Base-by-base conservation (phyloP, 2,797 vertebrate genomes). In the Xiphophorus birchmanni region DNA sequence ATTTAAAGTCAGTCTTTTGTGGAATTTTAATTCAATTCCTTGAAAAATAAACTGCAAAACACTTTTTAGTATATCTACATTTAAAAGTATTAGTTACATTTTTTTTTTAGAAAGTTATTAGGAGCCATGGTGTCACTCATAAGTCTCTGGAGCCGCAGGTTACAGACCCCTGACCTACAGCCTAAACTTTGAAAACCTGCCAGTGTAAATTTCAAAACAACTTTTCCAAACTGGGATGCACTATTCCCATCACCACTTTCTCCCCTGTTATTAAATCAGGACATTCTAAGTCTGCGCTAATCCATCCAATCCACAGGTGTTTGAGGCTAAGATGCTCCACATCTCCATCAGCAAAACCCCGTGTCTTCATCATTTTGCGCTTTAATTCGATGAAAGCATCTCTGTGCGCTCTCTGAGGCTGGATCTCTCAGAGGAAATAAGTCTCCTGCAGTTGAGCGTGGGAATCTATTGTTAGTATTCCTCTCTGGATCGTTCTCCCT, bases 401-500 rank as follows among this genome's bases (percentile, higher is more conserved):
- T 63, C 45, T 79, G 69, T 47, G 26, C 67, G 54, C 77, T 86
- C 77, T 47, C 82, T 75, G 82, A 86, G 82, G 89, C 82, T 63
- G 67, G 52, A 86, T 82, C 84, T 82, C 84, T 87, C 80, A 44
- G 83, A 90, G 87, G 86, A 90, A 76, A 84, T 83, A 84, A 82
- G 52, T 86, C 86, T 88, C 80, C 79, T 86, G 85, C 88, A 83
- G 82, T 35, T 35, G 37, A 90, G 78, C 80, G 77, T 78, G 77
- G 65, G 79, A 52, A 82, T 86, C 92, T 94, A 93, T 93, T 91
- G 90, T 94, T 92, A 92, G 91, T 81, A 37, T 81, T 82, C 47
- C 84, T 93, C 91, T 87, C 87, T 78, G 84, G 84, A 47, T 45
- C n/a, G 10, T 42, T 69, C 65, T 26, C 65, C 10, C 65, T 42